Conservation (phyloP, 2,113 vertebrate genomes). For the Eubucco bourcierii region DNA sequence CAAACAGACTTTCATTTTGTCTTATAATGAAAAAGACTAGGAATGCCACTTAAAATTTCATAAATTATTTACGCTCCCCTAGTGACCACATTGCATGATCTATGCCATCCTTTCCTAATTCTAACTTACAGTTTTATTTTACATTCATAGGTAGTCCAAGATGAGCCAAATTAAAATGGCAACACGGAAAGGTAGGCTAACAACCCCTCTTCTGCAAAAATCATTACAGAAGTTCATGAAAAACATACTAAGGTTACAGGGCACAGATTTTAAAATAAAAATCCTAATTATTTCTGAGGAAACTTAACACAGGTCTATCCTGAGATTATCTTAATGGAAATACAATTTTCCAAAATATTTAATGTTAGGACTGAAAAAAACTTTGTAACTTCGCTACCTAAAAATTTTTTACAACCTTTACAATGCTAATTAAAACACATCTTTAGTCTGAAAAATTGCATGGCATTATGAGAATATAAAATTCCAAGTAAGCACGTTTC, state of each 20-base stretch:
- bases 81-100: not conserved
- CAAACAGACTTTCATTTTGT: conserved; percentile 61
- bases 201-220: not conserved
- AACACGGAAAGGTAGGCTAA: not conserved
- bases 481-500: not conserved
- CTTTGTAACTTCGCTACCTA: not conserved
- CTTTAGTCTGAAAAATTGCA: not conserved
- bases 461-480: not conserved
- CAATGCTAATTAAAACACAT: not conserved
- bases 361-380: not conserved
- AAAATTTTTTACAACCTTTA: not conserved
- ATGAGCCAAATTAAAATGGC: not conserved
- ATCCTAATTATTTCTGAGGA: not conserved
- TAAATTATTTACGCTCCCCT: not conserved
- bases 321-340: not conserved
- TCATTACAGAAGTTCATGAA: not conserved
- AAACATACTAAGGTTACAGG: not conserved
- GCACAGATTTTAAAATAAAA: not conserved
- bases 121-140: not conserved
- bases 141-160: not conserved
- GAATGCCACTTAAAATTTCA: not conserved
- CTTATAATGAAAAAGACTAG: not conserved
- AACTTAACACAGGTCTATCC: not conserved
- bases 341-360: not conserved
- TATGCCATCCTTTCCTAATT: not conserved